A percentile compares a stretch with the other conserved stretches of the same genome.
These are phyloP conservation scores for Gallinago solitaria DNA, from an alignment of 2,797 vertebrate species.

Conservation along the genomic window DNA sequence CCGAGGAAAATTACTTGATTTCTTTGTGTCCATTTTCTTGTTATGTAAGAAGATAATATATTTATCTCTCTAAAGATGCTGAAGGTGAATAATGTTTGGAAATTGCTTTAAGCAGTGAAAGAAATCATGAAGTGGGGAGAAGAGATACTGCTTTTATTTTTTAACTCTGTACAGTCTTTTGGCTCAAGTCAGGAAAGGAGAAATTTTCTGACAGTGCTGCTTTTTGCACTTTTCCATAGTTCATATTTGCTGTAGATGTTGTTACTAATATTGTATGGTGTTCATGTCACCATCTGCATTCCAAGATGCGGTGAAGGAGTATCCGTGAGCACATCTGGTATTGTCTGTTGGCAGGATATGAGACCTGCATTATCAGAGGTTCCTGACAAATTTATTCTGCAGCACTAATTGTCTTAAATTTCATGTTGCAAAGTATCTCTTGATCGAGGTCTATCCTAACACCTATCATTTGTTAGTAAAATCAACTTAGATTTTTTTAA, in stretches of 20 bases:
- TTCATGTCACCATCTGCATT: accelerated
- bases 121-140: background rate
- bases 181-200: background rate
- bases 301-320: background rate
- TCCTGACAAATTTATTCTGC: background rate
- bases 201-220: background rate
- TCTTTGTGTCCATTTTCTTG: background rate
- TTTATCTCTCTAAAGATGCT: background rate
- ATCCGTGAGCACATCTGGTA: background rate
- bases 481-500: background rate
- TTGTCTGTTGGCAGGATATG: background rate
- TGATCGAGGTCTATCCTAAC: background rate
- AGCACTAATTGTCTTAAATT: background rate
- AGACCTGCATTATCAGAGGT: background rate
- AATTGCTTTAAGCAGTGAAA: background rate
- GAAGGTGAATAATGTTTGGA: background rate
- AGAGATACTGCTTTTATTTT: background rate
- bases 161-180: background rate
- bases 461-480: background rate
- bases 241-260: background rate
- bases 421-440: background rate
- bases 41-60: background rate
- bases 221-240: background rate
- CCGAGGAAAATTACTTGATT: background rate
- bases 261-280: background rate